Evolutionary conservation across 2,888 invertebrate genomes (phyloP), one percentile per base, ranked within the genome.

Genomic region (Macropis europaea): DNA sequence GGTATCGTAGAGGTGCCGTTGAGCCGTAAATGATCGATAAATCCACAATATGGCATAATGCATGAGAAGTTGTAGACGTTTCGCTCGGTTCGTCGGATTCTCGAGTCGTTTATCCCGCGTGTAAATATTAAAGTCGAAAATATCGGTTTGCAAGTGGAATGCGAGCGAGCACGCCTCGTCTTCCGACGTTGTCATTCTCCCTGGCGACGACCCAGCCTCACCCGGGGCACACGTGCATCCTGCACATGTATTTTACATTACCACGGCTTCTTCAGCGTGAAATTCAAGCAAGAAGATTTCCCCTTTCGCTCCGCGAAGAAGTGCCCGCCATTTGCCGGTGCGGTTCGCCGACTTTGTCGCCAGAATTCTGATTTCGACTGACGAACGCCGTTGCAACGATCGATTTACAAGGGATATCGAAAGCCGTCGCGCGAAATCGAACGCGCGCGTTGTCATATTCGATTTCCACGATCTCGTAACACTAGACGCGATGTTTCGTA

Each of bases 171-270:
- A 42, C 53, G 59, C 57, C 53, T 43, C 53, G 17, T 43, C 26
- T 53, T 57, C 48, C 53, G 50, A 43, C 54, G 42, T 30, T 60
- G 57, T 63, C 69, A 70, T 74, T 63, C 54, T 50, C 59, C 59
- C 42, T 17, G 40, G 52, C 9, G 30, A 30, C 9, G 47, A 56
- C 60, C 40, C 34, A 50, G 47, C 59, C 50, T 60, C 43, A 38
- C 50, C 9, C 13, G 54, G 42, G 13, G 7, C 24, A 28, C 38
- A 47, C 61, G 61, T 57, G 47, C 34, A 52, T 36, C 61, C 4
- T 47, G 42, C 42, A n/a, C n/a, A 64, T 60, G 53, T 59, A 57
- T 50, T 61, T 75, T 36, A 34, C 38, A 66, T 71, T 30, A 45
- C 45, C 30, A 22, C 4, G 24, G 26, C 32, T 28, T 63, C 32